Evolutionary conservation across 2,888 invertebrate species (phyloP).

Genomic region (Cryptus viduatorius): DNA sequence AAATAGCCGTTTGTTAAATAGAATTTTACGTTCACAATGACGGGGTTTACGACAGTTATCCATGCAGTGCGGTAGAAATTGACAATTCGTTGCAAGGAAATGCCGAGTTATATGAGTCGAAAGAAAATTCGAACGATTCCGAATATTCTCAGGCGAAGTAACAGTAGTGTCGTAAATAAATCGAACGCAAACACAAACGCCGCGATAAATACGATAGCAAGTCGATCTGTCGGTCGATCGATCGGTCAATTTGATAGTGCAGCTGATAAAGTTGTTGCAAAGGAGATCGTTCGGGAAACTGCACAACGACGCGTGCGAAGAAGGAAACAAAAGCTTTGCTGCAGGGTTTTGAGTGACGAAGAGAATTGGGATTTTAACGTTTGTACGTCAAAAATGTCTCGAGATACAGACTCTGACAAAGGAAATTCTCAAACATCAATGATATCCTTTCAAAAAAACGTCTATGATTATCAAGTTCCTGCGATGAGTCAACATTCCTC

Average conservation of each 20-base stretch:
- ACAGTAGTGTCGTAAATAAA: not conserved
- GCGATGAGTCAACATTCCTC: not conserved
- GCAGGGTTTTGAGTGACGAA: no score
- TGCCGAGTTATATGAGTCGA: not conserved
- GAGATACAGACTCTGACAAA: not conserved
- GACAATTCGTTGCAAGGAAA: not conserved
- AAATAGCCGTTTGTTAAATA: not conserved
- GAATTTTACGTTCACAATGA: not conserved
- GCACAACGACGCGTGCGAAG: no score
- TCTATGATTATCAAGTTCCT: not conserved
- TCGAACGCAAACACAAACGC: not conserved
- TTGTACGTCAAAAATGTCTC: no score
- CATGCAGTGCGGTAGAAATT: not conserved
- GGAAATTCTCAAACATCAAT: not conserved
- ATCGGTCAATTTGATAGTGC: no score
- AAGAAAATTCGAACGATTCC: not conserved
- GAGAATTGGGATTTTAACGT: no score
- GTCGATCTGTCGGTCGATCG: not conserved
- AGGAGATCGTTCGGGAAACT: no score
- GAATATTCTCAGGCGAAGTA: not conserved
- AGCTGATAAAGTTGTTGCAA: no score
- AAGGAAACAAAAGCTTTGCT: no score
- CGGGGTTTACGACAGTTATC: not conserved
- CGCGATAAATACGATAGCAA: not conserved
- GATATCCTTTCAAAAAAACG: not conserved